phyloP scores from a whole-genome alignment of 2,113 vertebrate species.

The Aegypius monachus region DNA sequence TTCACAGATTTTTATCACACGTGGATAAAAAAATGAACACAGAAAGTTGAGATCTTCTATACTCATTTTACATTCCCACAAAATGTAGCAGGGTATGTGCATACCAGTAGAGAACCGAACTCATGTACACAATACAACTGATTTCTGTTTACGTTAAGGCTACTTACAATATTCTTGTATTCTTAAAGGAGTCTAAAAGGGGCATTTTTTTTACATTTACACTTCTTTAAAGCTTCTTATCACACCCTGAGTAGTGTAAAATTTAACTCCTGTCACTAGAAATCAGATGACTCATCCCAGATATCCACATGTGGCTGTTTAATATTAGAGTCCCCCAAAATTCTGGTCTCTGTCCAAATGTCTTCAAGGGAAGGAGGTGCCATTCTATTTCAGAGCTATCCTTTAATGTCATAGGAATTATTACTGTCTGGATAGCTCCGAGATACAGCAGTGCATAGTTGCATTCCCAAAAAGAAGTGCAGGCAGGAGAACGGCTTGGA shows the following conservation, averaged over 20 bases:
- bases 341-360: background rate
- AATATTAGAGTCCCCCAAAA: background rate
- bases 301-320: background rate
- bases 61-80: background rate
- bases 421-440: background rate
- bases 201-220: background rate
- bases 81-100: background rate
- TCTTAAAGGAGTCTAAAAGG: background rate
- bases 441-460: background rate
- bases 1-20: background rate
- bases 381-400: background rate
- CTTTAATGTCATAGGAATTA: background rate
- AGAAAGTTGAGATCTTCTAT: background rate
- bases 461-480: background rate
- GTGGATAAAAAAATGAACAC: background rate
- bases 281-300: background rate
- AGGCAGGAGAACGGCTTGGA: background rate
- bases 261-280: background rate
- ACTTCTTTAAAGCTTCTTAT: background rate
- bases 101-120: background rate
- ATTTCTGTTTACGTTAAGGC: background rate
- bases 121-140: background rate
- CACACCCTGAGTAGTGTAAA: background rate
- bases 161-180: background rate
- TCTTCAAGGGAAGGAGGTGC: background rate